A percentile compares a stretch with the other conserved stretches of the same genome.
Evolutionary conservation across 2,797 vertebrate species (phyloP).

Genomic region (Loriculus beryllinus): DNA sequence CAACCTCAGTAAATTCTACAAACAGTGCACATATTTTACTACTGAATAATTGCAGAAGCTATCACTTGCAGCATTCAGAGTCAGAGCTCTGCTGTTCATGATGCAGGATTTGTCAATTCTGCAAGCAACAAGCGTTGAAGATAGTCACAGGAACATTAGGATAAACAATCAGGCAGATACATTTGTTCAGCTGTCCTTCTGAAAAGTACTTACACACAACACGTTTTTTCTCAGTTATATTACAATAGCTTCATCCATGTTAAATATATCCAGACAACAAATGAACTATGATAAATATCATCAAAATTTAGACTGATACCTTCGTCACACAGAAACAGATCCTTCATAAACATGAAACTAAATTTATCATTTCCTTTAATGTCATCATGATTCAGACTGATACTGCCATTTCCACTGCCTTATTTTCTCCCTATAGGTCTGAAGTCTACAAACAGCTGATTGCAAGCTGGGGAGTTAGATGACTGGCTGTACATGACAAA

Average conservation of each 20-base stretch:
- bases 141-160: slow-evolving; percentile 12
- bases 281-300: neutral
- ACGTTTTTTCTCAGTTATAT: neutral
- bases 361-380: neutral
- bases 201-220: neutral
- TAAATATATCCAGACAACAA: neutral
- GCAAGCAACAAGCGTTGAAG: slow-evolving; percentile 1
- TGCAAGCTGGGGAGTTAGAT: neutral
- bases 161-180: slow-evolving; percentile 4
- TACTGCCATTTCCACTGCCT: slow-evolving; percentile 1
- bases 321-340: neutral
- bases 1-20: neutral
- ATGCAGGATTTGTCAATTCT: slow-evolving; percentile 8
- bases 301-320: neutral
- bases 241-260: neutral
- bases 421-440: neutral
- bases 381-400: slow-evolving; percentile 1
- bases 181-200: slow-evolving; percentile 14
- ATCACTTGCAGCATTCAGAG: neutral
- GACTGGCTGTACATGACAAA: neutral
- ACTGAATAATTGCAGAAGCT: neutral
- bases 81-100: neutral
- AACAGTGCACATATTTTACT: neutral
- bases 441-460: neutral
- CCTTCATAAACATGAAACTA: neutral